Evolutionary conservation across 2,113 vertebrate genomes (phyloP).

Genomic region (Edolisoma coerulescens): DNA sequence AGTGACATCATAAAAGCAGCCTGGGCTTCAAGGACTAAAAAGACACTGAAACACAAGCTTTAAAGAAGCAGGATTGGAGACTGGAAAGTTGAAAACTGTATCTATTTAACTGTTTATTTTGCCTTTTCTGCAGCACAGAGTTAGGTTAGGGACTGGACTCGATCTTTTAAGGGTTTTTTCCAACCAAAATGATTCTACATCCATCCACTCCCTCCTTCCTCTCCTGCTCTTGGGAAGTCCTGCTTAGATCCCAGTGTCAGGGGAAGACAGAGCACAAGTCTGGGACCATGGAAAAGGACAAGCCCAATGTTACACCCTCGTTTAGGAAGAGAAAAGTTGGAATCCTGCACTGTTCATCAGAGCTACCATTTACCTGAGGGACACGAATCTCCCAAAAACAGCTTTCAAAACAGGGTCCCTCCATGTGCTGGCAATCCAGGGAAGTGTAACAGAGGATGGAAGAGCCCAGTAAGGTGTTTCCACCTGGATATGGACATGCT

Average conservation of each 20-base stretch:
- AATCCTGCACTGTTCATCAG: fast-evolving
- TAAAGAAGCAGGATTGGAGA: neutral
- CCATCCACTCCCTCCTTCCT: neutral
- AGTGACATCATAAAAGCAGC: neutral
- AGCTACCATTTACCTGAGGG: neutral
- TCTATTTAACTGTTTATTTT: neutral
- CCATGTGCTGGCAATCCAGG: neutral
- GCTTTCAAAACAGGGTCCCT: neutral
- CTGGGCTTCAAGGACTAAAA: slow-evolving; percentile 23
- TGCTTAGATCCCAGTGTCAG: neutral
- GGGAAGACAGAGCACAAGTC: neutral
- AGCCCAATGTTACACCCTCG: neutral
- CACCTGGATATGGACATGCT: neutral
- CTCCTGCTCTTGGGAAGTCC: neutral
- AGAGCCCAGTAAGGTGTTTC: neutral
- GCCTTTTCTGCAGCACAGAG: neutral
- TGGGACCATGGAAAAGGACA: neutral
- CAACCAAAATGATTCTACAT: neutral
- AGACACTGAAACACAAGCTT: neutral
- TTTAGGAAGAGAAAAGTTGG: neutral
- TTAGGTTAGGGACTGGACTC: neutral
- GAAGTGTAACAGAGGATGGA: neutral
- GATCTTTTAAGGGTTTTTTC: neutral
- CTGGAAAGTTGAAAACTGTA: neutral
- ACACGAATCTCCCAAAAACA: neutral